Conservation (phyloP, 2,888 invertebrate species). For the Tenodera sinensis region DNA sequence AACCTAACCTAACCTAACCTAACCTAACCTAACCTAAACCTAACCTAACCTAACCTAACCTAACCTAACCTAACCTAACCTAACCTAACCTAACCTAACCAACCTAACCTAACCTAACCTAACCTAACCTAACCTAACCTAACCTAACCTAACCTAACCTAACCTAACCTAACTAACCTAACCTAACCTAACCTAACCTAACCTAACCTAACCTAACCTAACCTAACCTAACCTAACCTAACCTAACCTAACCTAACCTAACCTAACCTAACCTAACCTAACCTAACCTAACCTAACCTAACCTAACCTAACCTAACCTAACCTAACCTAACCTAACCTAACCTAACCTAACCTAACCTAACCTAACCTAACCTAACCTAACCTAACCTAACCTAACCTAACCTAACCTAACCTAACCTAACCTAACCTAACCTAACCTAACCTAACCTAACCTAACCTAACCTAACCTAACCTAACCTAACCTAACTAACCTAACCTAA, state of each 20-base stretch:
- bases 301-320: too few species aligned
- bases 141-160: conserved; percentile 32
- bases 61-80: conserved; percentile 17
- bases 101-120: background rate
- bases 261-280: conserved; percentile 24
- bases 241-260: conserved; percentile 26
- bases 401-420: background rate
- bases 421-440: background rate
- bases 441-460: background rate
- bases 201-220: conserved; percentile 28
- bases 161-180: conserved; percentile 37
- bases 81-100: background rate
- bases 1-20: conserved; percentile 18
- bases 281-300: too few species aligned
- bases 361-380: background rate
- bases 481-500: too few species aligned
- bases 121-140: background rate
- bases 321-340: too few species aligned
- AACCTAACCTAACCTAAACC: too few species aligned
- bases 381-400: conserved; percentile 5
- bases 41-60: conserved; percentile 35
- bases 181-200: conserved; percentile 31
- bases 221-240: conserved; percentile 29
- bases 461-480: background rate
- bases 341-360: background rate